Evolutionary conservation across 2,888 invertebrate genomes (phyloP).

Genomic region (Rhorus exstirpatorius): DNA sequence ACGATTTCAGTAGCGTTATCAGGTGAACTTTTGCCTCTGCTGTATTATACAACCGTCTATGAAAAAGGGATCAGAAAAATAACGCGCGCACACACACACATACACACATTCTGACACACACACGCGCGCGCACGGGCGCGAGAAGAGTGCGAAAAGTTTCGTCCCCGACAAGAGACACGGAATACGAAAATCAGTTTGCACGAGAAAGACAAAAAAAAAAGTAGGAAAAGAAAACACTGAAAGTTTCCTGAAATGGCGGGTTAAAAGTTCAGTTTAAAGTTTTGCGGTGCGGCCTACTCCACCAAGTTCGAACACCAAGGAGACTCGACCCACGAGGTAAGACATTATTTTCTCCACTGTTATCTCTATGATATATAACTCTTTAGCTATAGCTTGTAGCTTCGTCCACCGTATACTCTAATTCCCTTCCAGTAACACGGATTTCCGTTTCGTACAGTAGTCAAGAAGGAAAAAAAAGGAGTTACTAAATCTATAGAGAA

Average conservation of each 20-base stretch:
- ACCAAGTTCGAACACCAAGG: conserved; percentile 71
- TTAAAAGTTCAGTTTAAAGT: conserved; percentile 72
- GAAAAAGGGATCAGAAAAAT: not conserved
- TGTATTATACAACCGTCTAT: not conserved
- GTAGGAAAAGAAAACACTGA: conserved; percentile 20
- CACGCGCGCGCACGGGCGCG: not conserved
- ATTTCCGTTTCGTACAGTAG: not conserved
- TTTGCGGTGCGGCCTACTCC: conserved; percentile 75
- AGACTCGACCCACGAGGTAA: conserved; percentile 75
- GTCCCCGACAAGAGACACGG: not conserved
- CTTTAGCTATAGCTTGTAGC: not conserved
- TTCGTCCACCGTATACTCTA: not conserved
- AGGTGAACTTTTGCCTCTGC: conserved; percentile 12
- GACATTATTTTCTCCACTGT: conserved; percentile 34
- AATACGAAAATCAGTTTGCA: not conserved
- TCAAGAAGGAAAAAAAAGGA: not conserved
- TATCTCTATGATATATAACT: not conserved
- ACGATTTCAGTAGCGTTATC: conserved; percentile 1
- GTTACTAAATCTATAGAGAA: not conserved
- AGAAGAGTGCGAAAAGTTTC: conserved; percentile 1
- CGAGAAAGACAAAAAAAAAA: not conserved
- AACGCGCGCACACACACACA: not conserved
- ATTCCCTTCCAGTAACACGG: not conserved
- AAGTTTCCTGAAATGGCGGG: conserved; percentile 72
- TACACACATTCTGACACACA: not conserved